Evolutionary conservation across 2,113 vertebrate species (phyloP).

Genomic region (Nannospalax galili): DNA sequence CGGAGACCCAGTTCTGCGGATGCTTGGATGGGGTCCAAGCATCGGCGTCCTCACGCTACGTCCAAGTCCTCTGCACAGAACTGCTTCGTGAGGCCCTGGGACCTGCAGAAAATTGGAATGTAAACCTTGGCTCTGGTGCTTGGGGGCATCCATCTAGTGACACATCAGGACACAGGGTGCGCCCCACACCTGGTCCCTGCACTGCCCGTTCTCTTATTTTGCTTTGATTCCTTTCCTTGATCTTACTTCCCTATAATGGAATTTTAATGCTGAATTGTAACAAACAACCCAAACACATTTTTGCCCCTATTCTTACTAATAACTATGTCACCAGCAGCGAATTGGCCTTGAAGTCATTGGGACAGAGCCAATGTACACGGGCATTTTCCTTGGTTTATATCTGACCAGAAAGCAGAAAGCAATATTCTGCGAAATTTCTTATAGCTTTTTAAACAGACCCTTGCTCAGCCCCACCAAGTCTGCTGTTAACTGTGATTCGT

Average conservation of each 20-base stretch:
- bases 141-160: rapidly evolving
- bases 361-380: not conserved
- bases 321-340: not conserved
- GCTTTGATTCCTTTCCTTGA: not conserved
- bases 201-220: no score
- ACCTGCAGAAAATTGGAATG: not conserved
- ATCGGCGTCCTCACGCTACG: no score
- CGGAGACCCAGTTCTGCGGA: not conserved
- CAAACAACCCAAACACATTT: not conserved
- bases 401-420: not conserved
- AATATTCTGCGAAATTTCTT: not conserved
- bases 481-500: conserved; percentile 70
- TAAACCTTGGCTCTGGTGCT: rapidly evolving
- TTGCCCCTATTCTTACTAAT: not conserved
- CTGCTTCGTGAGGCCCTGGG: not conserved
- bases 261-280: not conserved
- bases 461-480: not conserved
- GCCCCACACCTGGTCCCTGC: rapidly evolving
- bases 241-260: not conserved
- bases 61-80: no score
- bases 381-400: not conserved
- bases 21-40: not conserved
- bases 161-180: not conserved
- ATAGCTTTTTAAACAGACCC: not conserved
- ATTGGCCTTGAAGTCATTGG: not conserved